Evolutionary conservation across 2,113 vertebrate genomes (phyloP).

Genomic region (Pipa parva): DNA sequence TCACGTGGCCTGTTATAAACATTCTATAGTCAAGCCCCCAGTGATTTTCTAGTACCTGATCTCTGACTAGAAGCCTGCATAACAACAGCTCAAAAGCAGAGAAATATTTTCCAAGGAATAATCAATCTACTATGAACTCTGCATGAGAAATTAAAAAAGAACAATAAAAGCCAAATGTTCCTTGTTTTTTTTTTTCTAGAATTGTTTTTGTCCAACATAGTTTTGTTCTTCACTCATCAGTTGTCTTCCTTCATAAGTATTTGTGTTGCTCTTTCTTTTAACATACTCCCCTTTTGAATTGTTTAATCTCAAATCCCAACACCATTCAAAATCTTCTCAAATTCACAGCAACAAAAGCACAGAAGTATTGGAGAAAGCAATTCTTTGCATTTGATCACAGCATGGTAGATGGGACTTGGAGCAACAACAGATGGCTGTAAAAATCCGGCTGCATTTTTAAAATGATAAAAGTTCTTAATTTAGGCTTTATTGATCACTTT

Average conservation of each 20-base stretch:
- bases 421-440: constrained; percentile 43
- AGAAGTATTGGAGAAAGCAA: constrained; percentile 34
- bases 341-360: constrained; percentile 32
- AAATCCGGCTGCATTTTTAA: constrained; percentile 42
- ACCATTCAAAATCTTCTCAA: constrained; percentile 29
- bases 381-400: constrained; percentile 41
- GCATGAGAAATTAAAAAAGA: no score
- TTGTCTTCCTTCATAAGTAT: constrained; percentile 6
- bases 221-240: neutral
- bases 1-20: no score
- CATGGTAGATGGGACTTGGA: constrained; percentile 41
- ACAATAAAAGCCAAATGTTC: no score
- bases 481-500: constrained; percentile 43
- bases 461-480: constrained; percentile 44
- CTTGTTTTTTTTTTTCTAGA: no score
- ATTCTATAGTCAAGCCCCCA: no score
- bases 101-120: no score
- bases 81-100: no score
- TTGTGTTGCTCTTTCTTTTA: constrained; percentile 5
- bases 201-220: neutral
- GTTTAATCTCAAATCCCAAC: constrained; percentile 37
- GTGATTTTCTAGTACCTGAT: no score
- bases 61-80: no score
- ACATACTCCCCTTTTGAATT: constrained; percentile 14
- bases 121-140: no score